Evolutionary conservation across 2,113 vertebrate genomes (phyloP).

Genomic region (Melospiza melodia): DNA sequence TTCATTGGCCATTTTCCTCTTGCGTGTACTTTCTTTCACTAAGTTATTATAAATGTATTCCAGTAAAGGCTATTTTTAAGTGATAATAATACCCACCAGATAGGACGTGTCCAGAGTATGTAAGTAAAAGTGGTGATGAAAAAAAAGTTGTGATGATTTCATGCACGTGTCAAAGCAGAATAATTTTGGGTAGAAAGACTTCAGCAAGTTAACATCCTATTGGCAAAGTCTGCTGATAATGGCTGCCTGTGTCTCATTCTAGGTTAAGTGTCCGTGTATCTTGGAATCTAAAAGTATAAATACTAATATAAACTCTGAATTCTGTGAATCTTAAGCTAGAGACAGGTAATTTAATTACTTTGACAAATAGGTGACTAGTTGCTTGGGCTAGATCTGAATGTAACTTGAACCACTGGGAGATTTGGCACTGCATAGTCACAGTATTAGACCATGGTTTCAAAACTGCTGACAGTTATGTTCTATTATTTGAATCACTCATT

Average conservation of each 20-base stretch:
- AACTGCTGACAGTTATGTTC: background rate
- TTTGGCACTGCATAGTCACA: background rate
- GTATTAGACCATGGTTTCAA: constrained; percentile 1
- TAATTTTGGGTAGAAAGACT: background rate
- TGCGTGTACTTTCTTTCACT: fast-evolving
- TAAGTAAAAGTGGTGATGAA: background rate
- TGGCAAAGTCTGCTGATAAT: background rate
- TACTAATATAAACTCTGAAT: background rate
- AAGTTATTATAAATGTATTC: background rate
- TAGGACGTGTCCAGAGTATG: background rate
- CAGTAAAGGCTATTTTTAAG: background rate
- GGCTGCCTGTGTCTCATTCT: background rate
- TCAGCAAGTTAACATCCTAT: background rate
- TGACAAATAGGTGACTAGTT: background rate
- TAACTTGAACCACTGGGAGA: background rate
- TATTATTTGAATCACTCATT: background rate
- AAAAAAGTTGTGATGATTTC: background rate
- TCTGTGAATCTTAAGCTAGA: background rate
- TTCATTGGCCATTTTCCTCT: background rate
- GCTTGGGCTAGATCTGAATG: background rate
- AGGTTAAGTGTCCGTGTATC: background rate
- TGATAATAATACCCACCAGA: background rate
- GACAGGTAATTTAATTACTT: background rate
- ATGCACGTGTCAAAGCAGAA: background rate
- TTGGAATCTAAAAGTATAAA: background rate